Evolutionary conservation across 2,888 invertebrate species (phyloP), one percentile per base, ranked within the genome.

Genomic region (Ennomos quercinarius): DNA sequence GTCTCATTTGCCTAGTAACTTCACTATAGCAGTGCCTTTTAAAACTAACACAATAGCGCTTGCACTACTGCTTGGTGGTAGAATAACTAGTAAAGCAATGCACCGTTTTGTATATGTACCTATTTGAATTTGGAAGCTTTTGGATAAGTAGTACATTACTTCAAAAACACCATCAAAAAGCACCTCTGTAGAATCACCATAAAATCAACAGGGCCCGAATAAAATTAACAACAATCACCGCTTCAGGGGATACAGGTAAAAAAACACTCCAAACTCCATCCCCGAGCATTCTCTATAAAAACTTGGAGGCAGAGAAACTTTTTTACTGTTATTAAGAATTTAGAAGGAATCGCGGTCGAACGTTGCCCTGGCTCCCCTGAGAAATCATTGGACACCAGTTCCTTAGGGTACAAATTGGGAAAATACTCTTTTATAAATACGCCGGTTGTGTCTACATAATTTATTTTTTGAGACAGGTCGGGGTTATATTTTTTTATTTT

Each of bases 301-400:
- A 66, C 59, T 66, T 63, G 61, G 50, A 39, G 50, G 27, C 36
- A 44, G 44, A 38, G 44, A 60, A 65, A 66, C 50, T 78, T 80
- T 74, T 76, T 70, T 70, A 72, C 70, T 69, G 74, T 76, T 75
- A 77, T 82, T 77, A 83, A 81, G 72, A 79, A 83, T 83, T 80
- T 74, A 83, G 71, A 72, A 68, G 65, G 70, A 71, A 73, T 73
- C 61, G 74, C 71, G 80, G 83, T 80, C 76, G 72, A 76, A 72
- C 71, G 64, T 66, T 40, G 13, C 38, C 40, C 61, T 52, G 10
- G 39, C 13, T 74, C 80, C 79, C 70, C 47, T 13, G 81, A 80
- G 81, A 80, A 80, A 80, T 80, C 79, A 80, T 73, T 59, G 71
- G 67, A 68, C 66, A 67, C 60, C 49, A 53, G 63, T 55, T 64